Base-by-base conservation (phyloP, 2,113 vertebrate genomes). In the Sphaerodactylus townsendi region DNA sequence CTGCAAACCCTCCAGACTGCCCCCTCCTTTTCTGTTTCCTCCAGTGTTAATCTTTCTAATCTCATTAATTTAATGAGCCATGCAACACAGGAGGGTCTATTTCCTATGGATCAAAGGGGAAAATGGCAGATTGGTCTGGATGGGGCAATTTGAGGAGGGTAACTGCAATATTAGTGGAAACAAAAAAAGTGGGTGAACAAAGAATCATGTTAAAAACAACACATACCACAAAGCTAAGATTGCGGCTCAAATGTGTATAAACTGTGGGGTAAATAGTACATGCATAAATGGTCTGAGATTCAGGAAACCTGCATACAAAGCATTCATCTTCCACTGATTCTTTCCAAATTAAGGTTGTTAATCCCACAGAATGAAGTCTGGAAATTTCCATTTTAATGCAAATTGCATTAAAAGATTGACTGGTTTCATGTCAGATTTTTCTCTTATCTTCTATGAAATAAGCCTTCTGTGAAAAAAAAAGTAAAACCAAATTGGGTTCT, bases 51-150 rank as follows among this genome's bases (percentile, higher is more conserved):
- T 94, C 93, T 94, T 94, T 94, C 91, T 96, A 96, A 96, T 96
- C 95, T 94, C 94, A 96, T 96, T 96, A 96, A 94, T 93, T 95
- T 96, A 96, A 96, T 96, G 94, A 95, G 95, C 94, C 95, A 94
- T 93, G 94, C 94, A 86, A 93, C 69, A 84, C 95, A 89, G 91
- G 94, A 89, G 93, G 93, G 90, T 94, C 94, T 92, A 86, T 94
- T 96, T 96, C 95, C 95, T 95, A 94, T 15, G 92, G 95, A 96
- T 96, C 96, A 96, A 96, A 96, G 95, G 87, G 91, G 94, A 94
- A 93, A n/a, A n/a, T n/a, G n/a, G n/a, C n/a, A n/a, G n/a, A n/a
- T n/a, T n/a, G n/a, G n/a, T n/a, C n/a, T n/a, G n/a, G n/a, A n/a
- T n/a, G n/a, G n/a, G n/a, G n/a, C n/a, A n/a, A n/a, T n/a, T n/a